Evolutionary conservation across 2,797 vertebrate genomes (phyloP).

Genomic region (Thamnophis elegans): DNA sequence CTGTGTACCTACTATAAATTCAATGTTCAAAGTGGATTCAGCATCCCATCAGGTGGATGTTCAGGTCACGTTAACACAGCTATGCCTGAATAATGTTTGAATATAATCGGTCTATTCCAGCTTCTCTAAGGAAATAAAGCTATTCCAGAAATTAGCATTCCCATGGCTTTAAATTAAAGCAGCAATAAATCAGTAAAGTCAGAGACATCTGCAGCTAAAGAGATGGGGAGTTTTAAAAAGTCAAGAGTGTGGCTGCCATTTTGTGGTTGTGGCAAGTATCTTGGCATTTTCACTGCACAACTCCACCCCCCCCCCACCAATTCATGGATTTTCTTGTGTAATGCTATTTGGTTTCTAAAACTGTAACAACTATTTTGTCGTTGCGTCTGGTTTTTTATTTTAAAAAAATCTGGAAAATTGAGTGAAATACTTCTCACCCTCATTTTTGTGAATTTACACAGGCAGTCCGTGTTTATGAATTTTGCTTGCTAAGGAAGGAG

Average conservation of each 20-base stretch:
- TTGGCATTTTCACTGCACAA: background rate
- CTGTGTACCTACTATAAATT: background rate
- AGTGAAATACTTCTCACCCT: background rate
- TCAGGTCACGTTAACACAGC: background rate
- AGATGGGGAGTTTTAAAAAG: background rate
- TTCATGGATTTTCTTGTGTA: background rate
- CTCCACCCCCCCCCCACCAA: fast-evolving
- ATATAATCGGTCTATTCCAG: background rate
- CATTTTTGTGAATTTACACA: background rate
- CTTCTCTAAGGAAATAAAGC: background rate
- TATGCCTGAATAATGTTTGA: background rate
- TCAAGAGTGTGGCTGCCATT: background rate
- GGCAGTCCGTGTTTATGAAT: background rate
- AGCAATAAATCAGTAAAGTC: background rate
- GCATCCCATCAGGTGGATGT: background rate
- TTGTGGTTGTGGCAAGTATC: background rate
- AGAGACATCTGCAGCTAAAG: background rate
- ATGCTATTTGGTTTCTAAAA: background rate
- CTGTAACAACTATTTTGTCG: background rate
- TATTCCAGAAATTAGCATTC: background rate
- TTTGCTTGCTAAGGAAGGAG: background rate
- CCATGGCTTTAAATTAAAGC: background rate
- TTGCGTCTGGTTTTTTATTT: background rate
- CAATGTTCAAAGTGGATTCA: background rate
- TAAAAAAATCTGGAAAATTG: background rate